These are phyloP conservation scores for Sebastes matsubarae DNA, from an alignment of 2,797 vertebrate species.

Conservation along the genomic window DNA sequence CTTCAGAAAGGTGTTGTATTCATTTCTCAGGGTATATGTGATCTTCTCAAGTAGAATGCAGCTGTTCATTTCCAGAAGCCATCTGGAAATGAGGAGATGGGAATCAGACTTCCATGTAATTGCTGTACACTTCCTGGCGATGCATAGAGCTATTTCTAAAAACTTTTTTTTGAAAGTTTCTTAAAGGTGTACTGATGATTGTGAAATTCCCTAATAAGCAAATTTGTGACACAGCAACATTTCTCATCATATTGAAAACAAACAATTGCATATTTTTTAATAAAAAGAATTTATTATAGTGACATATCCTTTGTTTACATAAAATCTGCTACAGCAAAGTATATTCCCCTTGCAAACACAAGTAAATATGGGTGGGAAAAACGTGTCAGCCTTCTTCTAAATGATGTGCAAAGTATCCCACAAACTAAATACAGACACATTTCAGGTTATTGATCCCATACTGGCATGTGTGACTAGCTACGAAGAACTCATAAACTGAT, in stretches of 20 bases:
- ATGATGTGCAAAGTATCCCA: conserved; percentile 90
- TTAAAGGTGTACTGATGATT: too few species aligned
- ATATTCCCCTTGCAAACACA: conserved; percentile 91
- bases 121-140: too few species aligned
- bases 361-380: conserved; percentile 87
- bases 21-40: too few species aligned
- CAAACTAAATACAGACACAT: conserved; percentile 88
- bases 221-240: conserved; percentile 29
- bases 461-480: conserved; percentile 74
- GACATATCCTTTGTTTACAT: conserved; percentile 93
- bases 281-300: conserved; percentile 96
- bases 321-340: conserved; percentile 97
- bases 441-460: conserved; percentile 82
- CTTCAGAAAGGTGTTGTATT: too few species aligned
- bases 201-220: too few species aligned
- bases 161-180: too few species aligned
- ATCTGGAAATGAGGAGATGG: too few species aligned
- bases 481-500: conserved; percentile 74
- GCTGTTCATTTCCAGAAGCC: too few species aligned
- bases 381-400: conserved; percentile 85
- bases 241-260: conserved; percentile 71
- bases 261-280: conserved; percentile 83
- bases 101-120: too few species aligned
- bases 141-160: too few species aligned
- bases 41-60: too few species aligned